Evolutionary conservation across 2,113 vertebrate species (phyloP), one percentile per base, ranked within the genome.

Genomic region (Gymnarchus niloticus): DNA sequence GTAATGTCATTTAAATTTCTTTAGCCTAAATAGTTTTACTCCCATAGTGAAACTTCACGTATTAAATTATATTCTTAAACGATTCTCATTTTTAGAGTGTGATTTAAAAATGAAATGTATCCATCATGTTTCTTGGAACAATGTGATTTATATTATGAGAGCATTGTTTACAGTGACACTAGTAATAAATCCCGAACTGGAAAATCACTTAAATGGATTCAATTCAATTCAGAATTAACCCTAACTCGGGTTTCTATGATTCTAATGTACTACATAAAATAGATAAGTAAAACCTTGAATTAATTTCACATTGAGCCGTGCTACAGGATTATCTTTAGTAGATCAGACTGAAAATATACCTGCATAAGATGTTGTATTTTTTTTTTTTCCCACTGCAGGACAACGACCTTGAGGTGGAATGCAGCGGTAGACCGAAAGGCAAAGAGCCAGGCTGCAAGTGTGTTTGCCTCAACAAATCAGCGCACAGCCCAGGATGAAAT

Each of bases 401-500:
- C 23, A 65, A 84, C 56, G 85, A 90, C 89, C 89, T 92, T 87
- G 89, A 83, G 88, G 89, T 87, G 33, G 89, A 44, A 78, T 78
- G 57, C 57, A 57, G 83, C 8, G n/a, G 56, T 73, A 51, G 85
- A 80, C 44, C 81, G 46, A 37, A 19, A 76, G 21, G n/a, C 69
- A 44, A 19, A 37, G 61, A 76, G 52, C 48, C 3, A 48, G 87
- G 37, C 81, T 46, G 77, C 52, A 78, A 51, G 33, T 65, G 86
- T 81, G 86, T 89, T 90, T 90, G 89, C 89, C 86, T 87, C 85
- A 14, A 51, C 90, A 87, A 86, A 92, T 93, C 92, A 93, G 88
- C 3, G 73, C 69, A 41, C 37, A 84, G 86, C 89, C 87, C 69
- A 6, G 86, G 91, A 93, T 94, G 89, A 91, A 92, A 91, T 90